Conservation (phyloP, 2,797 vertebrate genomes). For the Mus caroli region DNA sequence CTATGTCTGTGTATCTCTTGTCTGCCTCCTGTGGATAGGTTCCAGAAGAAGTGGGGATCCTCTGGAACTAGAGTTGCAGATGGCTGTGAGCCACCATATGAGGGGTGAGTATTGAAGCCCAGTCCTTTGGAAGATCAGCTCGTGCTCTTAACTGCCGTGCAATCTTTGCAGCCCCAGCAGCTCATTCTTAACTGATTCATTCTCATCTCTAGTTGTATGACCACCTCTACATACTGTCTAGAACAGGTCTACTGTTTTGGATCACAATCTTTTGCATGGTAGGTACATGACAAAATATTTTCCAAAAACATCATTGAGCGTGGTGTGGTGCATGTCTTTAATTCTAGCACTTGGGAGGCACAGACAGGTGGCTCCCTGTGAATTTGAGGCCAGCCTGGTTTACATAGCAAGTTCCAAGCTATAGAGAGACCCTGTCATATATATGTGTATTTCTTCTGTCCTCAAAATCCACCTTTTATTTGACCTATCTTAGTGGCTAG, state of each 20-base stretch:
- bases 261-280: constrained; percentile 4
- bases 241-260: background rate
- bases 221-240: background rate
- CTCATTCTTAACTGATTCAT: constrained; percentile 4
- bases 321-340: background rate
- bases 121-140: background rate
- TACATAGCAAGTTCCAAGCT: background rate
- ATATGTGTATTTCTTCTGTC: background rate
- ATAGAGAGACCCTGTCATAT: background rate
- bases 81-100: background rate
- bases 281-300: constrained; percentile 35
- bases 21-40: background rate
- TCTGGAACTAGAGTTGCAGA: background rate
- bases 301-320: background rate
- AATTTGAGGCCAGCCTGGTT: background rate
- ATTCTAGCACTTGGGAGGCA: background rate
- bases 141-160: background rate
- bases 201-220: background rate
- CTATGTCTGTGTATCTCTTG: background rate
- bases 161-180: background rate
- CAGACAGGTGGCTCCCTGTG: background rate
- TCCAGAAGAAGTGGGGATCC: background rate
- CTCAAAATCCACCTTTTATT: constrained; percentile 27
- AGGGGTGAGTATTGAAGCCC: background rate
- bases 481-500: constrained; percentile 27